phyloP scores from a whole-genome alignment of 2,888 invertebrate genomes.

The Lasius fuliginosus region DNA sequence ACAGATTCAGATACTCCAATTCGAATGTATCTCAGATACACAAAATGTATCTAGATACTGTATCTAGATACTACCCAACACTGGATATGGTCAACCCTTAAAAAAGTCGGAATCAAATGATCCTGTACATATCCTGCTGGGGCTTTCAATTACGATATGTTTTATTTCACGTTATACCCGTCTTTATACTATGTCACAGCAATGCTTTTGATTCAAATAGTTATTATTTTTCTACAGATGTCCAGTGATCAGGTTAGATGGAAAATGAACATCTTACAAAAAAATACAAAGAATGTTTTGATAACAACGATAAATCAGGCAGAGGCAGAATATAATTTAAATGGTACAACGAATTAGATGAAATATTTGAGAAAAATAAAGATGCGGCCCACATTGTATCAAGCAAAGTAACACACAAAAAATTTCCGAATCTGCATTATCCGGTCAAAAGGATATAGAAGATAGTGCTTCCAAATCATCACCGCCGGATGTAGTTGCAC shows the following conservation, averaged over 20 bases:
- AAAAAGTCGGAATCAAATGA: no score
- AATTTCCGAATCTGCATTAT: neutral
- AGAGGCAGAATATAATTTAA: constrained; percentile 8
- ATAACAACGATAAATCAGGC: constrained; percentile 5
- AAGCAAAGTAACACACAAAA: neutral
- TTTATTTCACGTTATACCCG: no score
- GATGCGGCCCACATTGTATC: neutral
- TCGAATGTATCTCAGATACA: constrained; percentile 10
- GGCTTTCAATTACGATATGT: no score
- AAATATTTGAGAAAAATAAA: constrained; percentile 17
- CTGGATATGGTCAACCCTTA: neutral
- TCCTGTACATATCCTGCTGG: no score
- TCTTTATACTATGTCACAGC: no score
- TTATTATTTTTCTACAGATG: neutral
- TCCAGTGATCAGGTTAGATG: neutral
- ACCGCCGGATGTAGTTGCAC: neutral
- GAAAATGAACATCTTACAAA: constrained; percentile 10
- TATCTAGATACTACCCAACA: constrained; percentile 12
- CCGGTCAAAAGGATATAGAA: neutral
- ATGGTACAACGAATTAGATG: neutral
- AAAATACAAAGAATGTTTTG: constrained; percentile 20
- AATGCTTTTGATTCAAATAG: no score
- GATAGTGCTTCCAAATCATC: neutral
- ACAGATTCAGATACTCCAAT: constrained; percentile 1
- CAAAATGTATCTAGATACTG: constrained; percentile 13